Percentiles rank a stretch among this genome's conserved stretches.
Conservation (phyloP, 1,140 invertebrate genomes). For the Rhizoglyphus robini region DNA sequence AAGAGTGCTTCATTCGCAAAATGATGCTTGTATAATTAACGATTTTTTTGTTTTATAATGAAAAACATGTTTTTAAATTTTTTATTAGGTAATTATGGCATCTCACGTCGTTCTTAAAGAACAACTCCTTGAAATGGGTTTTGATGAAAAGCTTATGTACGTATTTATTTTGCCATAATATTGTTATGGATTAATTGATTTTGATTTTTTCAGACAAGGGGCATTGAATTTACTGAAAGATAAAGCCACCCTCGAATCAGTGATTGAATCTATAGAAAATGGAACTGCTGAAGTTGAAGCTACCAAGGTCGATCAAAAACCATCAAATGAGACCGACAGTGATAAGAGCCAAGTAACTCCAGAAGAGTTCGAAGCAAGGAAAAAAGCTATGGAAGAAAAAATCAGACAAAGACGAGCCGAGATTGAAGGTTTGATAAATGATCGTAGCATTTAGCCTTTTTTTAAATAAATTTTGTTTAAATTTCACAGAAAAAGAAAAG, state of each 20-base stretch:
- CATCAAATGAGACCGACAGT: not conserved
- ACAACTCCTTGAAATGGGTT: constrained; percentile 17
- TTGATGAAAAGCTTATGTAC: constrained; percentile 15
- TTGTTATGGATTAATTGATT: too few species aligned
- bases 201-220: constrained; percentile 2
- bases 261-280: constrained; percentile 15
- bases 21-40: too few species aligned
- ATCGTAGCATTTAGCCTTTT: not conserved
- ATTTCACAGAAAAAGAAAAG: constrained; percentile 16
- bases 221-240: not conserved
- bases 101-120: constrained; percentile 10
- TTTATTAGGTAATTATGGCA: constrained; percentile 10
- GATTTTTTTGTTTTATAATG: too few species aligned
- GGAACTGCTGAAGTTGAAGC: constrained; percentile 2
- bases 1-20: too few species aligned
- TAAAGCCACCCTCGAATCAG: constrained; percentile 18
- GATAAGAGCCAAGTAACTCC: not conserved
- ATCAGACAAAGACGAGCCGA: constrained; percentile 14
- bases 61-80: too few species aligned
- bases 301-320: not conserved
- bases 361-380: not conserved
- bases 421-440: constrained; percentile 3
- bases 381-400: not conserved
- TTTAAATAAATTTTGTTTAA: not conserved
- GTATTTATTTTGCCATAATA: not conserved